Conservation (phyloP, 1,140 invertebrate genomes). For the Drosophila nigrodunni region DNA sequence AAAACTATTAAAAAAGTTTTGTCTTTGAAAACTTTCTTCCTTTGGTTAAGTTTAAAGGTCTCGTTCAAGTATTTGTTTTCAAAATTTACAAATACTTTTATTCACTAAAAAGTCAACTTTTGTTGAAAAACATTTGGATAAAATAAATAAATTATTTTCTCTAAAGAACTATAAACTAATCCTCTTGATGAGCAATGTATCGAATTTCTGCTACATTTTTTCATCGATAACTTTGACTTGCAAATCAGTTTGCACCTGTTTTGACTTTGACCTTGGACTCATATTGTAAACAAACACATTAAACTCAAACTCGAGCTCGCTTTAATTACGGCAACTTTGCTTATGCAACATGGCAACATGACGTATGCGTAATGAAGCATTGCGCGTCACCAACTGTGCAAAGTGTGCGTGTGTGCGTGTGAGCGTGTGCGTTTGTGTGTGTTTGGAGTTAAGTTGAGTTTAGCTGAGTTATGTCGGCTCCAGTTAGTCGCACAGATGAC, state of each 20-base stretch:
- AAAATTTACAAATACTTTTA: too few species aligned
- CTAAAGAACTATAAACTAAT: too few species aligned
- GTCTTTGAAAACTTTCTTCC: too few species aligned
- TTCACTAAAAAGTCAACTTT: too few species aligned
- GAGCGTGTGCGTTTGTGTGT: slow-evolving; percentile 45
- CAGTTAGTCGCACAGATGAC: slow-evolving; percentile 77
- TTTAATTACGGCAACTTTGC: slow-evolving; percentile 28
- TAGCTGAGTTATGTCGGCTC: slow-evolving; percentile 70
- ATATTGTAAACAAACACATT: background rate
- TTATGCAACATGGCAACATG: slow-evolving; percentile 40
- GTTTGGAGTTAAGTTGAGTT: background rate
- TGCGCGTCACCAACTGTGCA: background rate
- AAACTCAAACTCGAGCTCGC: background rate
- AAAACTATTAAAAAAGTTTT: too few species aligned
- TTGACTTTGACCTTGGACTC: slow-evolving; percentile 17
- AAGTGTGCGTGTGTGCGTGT: slow-evolving; percentile 40
- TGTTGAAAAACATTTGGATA: too few species aligned
- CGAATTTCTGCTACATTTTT: background rate
- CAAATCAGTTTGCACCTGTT: slow-evolving; percentile 18
- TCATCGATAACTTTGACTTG: background rate
- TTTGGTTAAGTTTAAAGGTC: too few species aligned
- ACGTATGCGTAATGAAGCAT: slow-evolving; percentile 43
- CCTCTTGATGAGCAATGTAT: background rate
- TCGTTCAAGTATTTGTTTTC: too few species aligned
- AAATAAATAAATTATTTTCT: too few species aligned